Percentiles rank a stretch among this genome's conserved stretches.
These are phyloP conservation scores for Tenebrio molitor DNA, from an alignment of 1,140 invertebrate genomes.

Conservation along the genomic window DNA sequence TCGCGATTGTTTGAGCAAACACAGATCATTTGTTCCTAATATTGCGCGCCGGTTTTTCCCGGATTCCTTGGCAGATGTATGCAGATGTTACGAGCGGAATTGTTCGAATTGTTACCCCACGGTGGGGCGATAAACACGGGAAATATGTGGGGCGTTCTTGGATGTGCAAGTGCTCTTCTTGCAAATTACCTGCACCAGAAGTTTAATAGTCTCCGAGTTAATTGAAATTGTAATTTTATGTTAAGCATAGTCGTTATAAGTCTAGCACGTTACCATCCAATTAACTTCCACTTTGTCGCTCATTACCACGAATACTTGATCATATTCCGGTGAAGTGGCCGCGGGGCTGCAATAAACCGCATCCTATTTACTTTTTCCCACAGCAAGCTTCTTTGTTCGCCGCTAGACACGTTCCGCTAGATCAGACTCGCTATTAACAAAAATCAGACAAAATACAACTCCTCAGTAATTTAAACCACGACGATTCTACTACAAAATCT, in stretches of 20 bases:
- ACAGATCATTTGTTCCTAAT: background rate
- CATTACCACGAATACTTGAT: constrained; percentile 28
- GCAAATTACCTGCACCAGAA: constrained; percentile 25
- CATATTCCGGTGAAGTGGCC: constrained; percentile 5
- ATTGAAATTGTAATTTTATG: constrained; percentile 41
- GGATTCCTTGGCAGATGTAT: too few relatives aligned
- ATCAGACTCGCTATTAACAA: too few relatives aligned
- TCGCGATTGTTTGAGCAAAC: background rate
- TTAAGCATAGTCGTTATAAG: constrained; percentile 36
- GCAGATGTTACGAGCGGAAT: too few relatives aligned
- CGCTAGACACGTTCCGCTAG: too few relatives aligned
- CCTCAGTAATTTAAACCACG: too few relatives aligned
- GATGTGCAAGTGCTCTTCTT: constrained; percentile 8
- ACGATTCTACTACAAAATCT: too few relatives aligned
- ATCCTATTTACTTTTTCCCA: too few relatives aligned
- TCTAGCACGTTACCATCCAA: constrained; percentile 26
- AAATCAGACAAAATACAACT: too few relatives aligned
- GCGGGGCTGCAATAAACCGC: too few relatives aligned
- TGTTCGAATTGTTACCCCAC: too few relatives aligned
- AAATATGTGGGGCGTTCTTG: constrained; percentile 5
- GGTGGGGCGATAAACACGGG: constrained; percentile 11
- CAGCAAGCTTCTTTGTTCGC: too few relatives aligned
- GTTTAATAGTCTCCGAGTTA: constrained; percentile 31
- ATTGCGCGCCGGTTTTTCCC: too few relatives aligned
- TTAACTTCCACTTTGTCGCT: constrained; percentile 23